Conservation (phyloP, 2,113 vertebrate species). For the Etheostoma cragini region DNA sequence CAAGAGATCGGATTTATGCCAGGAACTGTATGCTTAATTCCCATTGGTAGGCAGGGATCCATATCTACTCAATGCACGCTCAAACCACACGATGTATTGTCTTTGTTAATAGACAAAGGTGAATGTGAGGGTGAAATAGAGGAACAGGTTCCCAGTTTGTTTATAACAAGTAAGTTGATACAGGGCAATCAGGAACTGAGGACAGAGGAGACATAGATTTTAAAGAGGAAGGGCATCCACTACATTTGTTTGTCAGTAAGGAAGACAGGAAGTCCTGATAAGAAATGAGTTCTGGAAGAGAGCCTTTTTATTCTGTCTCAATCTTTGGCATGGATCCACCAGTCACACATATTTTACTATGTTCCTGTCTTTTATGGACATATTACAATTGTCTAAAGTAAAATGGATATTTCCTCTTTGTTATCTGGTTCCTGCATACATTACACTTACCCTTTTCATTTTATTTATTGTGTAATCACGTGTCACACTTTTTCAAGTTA, state of each 20-base stretch:
- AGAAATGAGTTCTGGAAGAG: neutral
- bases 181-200: neutral
- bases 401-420: constrained; percentile 41
- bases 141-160: neutral
- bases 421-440: constrained; percentile 49
- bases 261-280: constrained; percentile 3
- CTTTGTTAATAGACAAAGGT: neutral
- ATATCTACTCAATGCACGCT: neutral
- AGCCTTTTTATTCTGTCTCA: neutral
- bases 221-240: neutral
- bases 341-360: neutral
- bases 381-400: neutral
- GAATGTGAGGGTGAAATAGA: neutral
- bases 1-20: constrained; percentile 14
- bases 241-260: neutral
- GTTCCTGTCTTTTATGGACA: constrained; percentile 22
- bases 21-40: neutral
- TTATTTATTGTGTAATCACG: neutral
- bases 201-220: neutral
- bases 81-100: constrained; percentile 21
- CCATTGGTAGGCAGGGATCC: neutral
- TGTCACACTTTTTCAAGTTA: neutral
- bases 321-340: neutral
- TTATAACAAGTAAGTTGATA: constrained; percentile 13
- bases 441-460: no score